Evolutionary conservation across 2,113 vertebrate species (phyloP).

Genomic region (Paraplagusia blochii): DNA sequence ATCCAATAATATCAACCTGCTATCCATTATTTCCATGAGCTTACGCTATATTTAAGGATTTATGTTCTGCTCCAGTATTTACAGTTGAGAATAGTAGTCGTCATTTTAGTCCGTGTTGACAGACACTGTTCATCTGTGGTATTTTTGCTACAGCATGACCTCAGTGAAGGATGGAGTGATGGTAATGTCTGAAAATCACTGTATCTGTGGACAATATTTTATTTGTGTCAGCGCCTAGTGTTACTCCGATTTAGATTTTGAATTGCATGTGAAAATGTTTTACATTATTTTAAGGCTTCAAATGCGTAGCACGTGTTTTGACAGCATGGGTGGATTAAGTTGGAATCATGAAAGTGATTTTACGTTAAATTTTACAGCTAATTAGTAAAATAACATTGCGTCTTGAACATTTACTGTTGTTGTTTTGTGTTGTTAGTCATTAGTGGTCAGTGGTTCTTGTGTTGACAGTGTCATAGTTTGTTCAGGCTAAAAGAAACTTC

Average conservation of each 20-base stretch:
- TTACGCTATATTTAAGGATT: constrained; percentile 4
- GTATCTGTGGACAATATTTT: not conserved
- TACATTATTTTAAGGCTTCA: too few relatives aligned
- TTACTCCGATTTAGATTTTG: not conserved
- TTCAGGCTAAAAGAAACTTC: too few relatives aligned
- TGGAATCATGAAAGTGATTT: too few relatives aligned
- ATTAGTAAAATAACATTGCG: too few relatives aligned
- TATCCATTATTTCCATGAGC: constrained; percentile 11
- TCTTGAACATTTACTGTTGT: too few relatives aligned
- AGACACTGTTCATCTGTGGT: constrained; percentile 7
- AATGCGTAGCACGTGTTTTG: too few relatives aligned
- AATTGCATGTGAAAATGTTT: too few relatives aligned
- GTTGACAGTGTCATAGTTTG: too few relatives aligned
- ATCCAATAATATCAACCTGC: constrained; percentile 20
- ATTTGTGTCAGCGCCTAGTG: not conserved
- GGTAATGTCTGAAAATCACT: not conserved
- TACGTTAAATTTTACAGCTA: too few relatives aligned
- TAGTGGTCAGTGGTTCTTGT: too few relatives aligned
- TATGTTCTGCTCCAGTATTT: constrained; percentile 11
- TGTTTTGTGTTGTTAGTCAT: too few relatives aligned
- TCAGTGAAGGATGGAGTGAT: constrained; percentile 1
- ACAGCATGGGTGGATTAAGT: too few relatives aligned
- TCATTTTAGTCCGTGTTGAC: constrained; percentile 9
- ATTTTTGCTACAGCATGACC: not conserved
- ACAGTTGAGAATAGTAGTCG: constrained; percentile 6